Base-by-base conservation (phyloP, 2,113 vertebrate species). In the Clupea harengus region DNA sequence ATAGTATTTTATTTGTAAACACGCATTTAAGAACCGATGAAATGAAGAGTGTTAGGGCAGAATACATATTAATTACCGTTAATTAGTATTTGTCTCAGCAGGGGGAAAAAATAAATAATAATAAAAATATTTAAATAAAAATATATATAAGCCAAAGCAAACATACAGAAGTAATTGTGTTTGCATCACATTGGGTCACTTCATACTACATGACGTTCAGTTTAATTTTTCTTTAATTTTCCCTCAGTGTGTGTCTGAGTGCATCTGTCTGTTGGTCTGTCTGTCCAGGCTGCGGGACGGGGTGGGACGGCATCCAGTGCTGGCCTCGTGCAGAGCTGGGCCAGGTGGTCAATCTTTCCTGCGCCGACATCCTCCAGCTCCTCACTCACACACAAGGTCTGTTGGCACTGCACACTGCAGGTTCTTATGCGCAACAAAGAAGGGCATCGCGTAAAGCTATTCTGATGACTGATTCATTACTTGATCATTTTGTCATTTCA, bases 291-390 rank as follows among this genome's bases (percentile, higher is more conserved):
- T 96, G 95, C 82, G 85, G 88, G 75, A 95, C 95, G 0, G 91
- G 94, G 64, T 96, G 95, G 95, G 94, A 96, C 0, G 89, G 91
- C n/a, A 91, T 96, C 1, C 90, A 91, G n/a, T 96, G 95, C 87
- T 96, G 95, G 95, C 88, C 75, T 13, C 88, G 89, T 86, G 93
- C 94, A 11, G 93, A 94, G 0, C 87, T 92, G 1, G 95, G 94
- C 9, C 93, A 95, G 82, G 90, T 95, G 88, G 91, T 94, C 81
- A 95, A 95, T 32, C 86, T 94, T 0, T 95, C 95, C 85, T 95
- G 95, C 85, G 91, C 93, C 0, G 92, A 94, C 3, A 88, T 96
- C 52, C 95, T 95, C 81, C 93, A 93, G 87, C 94, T 93, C 90
- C 93, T 95, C 82, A 94, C 93, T 87, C 94, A 89, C 84, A 93